Conservation (phyloP, 2,113 vertebrate genomes). For the Aegithalos caudatus region DNA sequence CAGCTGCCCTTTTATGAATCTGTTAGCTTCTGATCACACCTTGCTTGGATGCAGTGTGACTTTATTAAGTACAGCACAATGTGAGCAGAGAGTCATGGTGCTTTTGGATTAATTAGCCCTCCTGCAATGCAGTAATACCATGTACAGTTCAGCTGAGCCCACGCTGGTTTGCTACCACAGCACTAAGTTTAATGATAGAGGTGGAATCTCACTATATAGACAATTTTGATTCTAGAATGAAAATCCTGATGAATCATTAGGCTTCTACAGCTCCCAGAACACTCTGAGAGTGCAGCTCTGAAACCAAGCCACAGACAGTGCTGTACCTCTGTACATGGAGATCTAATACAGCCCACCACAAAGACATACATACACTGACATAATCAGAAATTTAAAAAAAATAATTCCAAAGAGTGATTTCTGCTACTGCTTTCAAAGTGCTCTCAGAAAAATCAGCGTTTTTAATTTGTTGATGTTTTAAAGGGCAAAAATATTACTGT, state of each 20-base stretch:
- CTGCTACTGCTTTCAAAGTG: neutral
- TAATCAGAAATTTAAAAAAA: neutral
- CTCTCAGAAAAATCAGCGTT: neutral
- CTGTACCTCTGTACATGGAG: neutral
- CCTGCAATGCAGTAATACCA: neutral
- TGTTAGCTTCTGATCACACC: neutral
- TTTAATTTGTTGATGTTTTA: neutral
- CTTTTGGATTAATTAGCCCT: neutral
- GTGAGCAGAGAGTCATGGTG: neutral
- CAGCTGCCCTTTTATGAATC: neutral
- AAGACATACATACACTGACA: neutral
- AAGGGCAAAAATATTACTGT: conserved; percentile 14
- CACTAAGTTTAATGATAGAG: neutral
- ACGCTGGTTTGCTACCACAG: neutral
- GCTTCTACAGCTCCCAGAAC: neutral
- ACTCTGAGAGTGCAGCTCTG: neutral
- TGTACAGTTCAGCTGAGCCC: neutral
- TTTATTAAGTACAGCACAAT: neutral
- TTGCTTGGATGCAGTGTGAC: neutral
- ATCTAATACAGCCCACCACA: neutral
- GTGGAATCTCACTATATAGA: neutral
- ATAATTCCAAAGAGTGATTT: neutral
- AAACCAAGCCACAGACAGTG: neutral
- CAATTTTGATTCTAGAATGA: neutral
- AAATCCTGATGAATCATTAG: neutral